Conservation (phyloP, 1,140 invertebrate genomes). For the Stratiolaelaps scimitus region DNA sequence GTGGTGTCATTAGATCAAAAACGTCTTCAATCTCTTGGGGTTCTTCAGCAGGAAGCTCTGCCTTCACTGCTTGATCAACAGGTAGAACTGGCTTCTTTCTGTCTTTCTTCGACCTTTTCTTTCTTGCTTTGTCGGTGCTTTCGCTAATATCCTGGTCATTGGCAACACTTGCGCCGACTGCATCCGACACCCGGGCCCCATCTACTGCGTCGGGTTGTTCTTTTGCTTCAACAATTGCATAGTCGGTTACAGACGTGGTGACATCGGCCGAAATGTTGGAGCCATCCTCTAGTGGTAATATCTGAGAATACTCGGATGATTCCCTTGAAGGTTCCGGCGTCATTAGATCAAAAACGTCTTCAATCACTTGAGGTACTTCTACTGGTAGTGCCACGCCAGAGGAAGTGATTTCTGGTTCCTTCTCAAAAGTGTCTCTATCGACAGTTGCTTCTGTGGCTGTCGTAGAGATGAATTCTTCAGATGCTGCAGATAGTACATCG, state of each 20-base stretch:
- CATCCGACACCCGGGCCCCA: not conserved
- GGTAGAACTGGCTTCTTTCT: not conserved
- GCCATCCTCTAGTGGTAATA: no score
- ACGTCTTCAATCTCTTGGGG: not conserved
- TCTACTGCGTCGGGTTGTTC: not conserved
- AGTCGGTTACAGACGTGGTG: no score
- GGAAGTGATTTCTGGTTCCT: no score
- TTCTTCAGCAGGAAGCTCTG: not conserved
- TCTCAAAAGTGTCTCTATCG: no score
- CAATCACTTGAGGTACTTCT: not conserved
- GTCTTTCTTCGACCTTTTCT: not conserved
- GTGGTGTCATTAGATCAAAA: not conserved
- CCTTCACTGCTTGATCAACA: not conserved
- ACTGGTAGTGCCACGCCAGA: no score
- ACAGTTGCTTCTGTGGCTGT: no score
- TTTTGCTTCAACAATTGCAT: no score
- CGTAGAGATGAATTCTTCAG: no score
- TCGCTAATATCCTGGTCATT: not conserved
- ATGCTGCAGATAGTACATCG: no score
- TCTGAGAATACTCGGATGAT: no score
- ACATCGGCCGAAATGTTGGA: no score
- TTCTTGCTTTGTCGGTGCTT: not conserved
- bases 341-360: conserved; percentile 10
- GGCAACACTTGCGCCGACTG: not conserved
- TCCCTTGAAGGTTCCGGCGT: no score